These are phyloP conservation scores for Bunonema sp. DNA, from an alignment of 2,888 invertebrate species.

Conservation along the genomic window DNA sequence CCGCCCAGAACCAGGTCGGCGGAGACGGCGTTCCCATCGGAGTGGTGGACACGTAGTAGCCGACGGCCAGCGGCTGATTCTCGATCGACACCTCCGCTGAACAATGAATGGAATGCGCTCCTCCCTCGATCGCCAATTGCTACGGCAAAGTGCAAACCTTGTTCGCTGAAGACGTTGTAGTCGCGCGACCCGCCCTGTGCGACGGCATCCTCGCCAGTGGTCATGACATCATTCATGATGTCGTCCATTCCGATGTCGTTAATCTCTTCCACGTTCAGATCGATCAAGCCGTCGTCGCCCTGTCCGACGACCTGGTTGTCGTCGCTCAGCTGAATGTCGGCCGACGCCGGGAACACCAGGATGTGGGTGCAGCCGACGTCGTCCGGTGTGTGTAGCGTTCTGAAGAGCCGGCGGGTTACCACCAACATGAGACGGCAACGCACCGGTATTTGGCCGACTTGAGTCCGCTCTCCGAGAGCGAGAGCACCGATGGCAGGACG, in stretches of 20 bases:
- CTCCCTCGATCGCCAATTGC: neutral
- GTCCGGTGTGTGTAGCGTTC: conserved; percentile 68
- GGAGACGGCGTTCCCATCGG: conserved; percentile 66
- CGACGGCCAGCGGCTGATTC: conserved; percentile 92
- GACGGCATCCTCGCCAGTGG: too few relatives aligned
- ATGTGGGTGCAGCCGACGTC: conserved; percentile 95
- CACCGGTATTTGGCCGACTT: conserved; percentile 2
- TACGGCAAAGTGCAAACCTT: neutral
- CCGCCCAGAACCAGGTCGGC: conserved; percentile 71
- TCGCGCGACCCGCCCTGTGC: too few relatives aligned
- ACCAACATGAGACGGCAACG: neutral
- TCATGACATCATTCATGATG: neutral
- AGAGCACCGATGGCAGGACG: conserved; percentile 12
- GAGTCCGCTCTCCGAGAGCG: neutral
- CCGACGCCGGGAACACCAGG: conserved; percentile 90
- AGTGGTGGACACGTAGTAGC: conserved; percentile 90
- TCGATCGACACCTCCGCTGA: conserved; percentile 54
- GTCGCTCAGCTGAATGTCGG: conserved; percentile 64
- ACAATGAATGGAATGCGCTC: conserved; percentile 2
- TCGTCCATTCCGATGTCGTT: conserved; percentile 4
- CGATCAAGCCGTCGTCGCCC: neutral
- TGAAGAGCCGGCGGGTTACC: neutral
- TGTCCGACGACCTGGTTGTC: conserved; percentile 1
- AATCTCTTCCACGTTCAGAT: neutral
- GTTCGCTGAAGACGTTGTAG: neutral